Base-by-base conservation (phyloP, 2,888 invertebrate genomes). In the Augiades crinisus region DNA sequence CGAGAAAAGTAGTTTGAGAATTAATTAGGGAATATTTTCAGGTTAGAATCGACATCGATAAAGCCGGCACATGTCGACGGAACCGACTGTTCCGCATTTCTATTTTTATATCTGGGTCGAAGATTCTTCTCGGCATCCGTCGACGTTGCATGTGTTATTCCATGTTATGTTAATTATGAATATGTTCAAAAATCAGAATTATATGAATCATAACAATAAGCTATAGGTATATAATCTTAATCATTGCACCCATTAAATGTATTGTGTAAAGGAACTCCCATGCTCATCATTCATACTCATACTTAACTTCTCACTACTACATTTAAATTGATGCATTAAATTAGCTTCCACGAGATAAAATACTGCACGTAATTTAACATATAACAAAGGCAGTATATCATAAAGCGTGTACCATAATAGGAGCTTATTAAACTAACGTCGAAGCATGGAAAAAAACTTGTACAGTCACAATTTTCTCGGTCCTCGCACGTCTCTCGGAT, bases 91-190 rank as follows among this genome's bases (percentile, higher is more conserved):
- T 72, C 63, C 59, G 64, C 61, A 59, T 59, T 70, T 77, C 88
- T 88, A 86, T 87, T 88, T 87, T 80, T 78, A 76, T 62, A 82
- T 74, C 73, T 75, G 70, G 82, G 64, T 68, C 82, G 75, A 45
- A 31, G 37, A 44, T 43, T 43, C 77, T 68, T 64, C 65, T 68
- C 71, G 67, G 79, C 82, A 81, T 78, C 77, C 44, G 10, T 27
- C 31, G 22, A 36, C 22, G 37, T 21, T 45, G 52, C n/a, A 31
- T 8, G 36, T 33, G 52, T 27, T 45, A 16, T 44, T 19, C 27
- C 5, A 7, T 10, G n/a, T 8, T 27, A 27, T 22, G 12, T 30
- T n/a, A 12, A 12, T 30, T 12, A 12, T 30, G 12, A 30, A 30
- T 30, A 10, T 19, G 5, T 4, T 4, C 19, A 19, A 4, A 19